phyloP scores from a whole-genome alignment of 2,113 vertebrate genomes.

The Callaeas wilsoni region DNA sequence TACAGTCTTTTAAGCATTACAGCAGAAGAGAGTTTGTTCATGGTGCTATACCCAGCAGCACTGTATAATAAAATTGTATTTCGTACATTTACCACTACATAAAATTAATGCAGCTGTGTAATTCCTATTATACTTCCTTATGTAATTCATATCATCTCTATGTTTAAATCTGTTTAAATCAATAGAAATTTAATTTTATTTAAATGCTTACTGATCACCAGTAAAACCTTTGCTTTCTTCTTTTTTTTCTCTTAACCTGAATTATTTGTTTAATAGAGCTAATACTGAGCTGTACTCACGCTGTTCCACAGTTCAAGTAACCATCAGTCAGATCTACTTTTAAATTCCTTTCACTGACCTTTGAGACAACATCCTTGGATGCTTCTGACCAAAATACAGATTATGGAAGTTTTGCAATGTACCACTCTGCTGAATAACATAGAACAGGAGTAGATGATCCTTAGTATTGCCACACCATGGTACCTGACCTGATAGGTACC shows the following conservation, averaged over 20 bases:
- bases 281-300: not conserved
- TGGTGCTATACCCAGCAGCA: not conserved
- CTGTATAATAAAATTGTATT: slow-evolving; percentile 32
- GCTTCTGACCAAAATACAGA: not conserved
- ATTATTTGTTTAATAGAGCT: slow-evolving; percentile 30
- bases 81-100: not conserved
- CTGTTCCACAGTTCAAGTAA: not conserved
- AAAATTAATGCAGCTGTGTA: slow-evolving; percentile 55
- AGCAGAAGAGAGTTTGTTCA: not conserved
- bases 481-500: not conserved
- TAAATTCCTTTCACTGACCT: not conserved
- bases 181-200: slow-evolving; percentile 52
- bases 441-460: not conserved
- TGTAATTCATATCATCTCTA: not conserved
- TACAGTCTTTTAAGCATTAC: not conserved
- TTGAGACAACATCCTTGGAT: not conserved
- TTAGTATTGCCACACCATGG: not conserved
- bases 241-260: not conserved
- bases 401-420: not conserved
- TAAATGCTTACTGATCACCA: slow-evolving; percentile 4
- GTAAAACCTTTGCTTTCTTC: not conserved
- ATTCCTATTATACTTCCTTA: slow-evolving; percentile 32
- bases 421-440: not conserved
- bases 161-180: slow-evolving; percentile 38
- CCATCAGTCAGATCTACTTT: not conserved